Evolutionary conservation across 2,797 vertebrate genomes (phyloP).

Genomic region (Myotis vivesi): DNA sequence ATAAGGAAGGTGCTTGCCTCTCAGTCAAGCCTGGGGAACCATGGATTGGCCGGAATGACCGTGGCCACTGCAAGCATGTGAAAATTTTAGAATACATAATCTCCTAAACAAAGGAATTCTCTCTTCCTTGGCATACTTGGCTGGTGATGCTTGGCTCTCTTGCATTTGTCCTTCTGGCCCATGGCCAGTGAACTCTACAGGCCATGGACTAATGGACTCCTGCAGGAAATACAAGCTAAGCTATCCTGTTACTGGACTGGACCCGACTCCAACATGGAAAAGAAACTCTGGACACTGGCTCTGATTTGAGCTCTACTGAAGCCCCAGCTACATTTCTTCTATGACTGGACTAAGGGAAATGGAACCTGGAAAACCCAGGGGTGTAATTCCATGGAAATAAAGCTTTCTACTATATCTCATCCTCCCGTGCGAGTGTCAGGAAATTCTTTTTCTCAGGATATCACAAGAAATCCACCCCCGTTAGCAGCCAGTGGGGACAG

Average conservation of each 20-base stretch:
- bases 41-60: not conserved
- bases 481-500: not conserved
- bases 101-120: not conserved
- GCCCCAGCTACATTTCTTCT: not conserved
- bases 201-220: not conserved
- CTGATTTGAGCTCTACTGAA: not conserved
- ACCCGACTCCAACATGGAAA: not conserved
- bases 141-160: not conserved
- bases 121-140: not conserved
- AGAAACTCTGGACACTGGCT: not conserved
- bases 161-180: not conserved
- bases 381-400: not conserved
- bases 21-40: not conserved
- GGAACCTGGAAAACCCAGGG: not conserved
- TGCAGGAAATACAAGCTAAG: not conserved
- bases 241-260: not conserved
- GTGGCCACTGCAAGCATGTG: not conserved
- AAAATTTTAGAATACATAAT: not conserved
- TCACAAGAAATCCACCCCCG: not conserved
- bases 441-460: not conserved
- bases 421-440: not conserved
- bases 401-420: not conserved
- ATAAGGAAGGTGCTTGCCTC: not conserved
- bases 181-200: not conserved
- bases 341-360: not conserved